Evolutionary conservation across 2,888 invertebrate species (phyloP).

Genomic region (Oscheius sp.): DNA sequence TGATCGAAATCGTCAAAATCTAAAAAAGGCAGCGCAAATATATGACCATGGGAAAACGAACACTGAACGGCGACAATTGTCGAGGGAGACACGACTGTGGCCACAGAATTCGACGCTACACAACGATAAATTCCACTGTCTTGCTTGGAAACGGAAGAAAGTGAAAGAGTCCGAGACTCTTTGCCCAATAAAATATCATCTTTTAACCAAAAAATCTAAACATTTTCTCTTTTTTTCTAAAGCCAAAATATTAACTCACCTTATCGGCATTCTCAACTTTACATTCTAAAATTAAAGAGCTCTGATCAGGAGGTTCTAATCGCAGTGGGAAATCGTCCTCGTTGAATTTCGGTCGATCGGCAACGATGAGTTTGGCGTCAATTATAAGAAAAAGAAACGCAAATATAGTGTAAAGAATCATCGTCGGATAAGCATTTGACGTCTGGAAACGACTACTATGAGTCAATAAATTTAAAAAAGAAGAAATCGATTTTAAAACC

Average conservation of each 20-base stretch:
- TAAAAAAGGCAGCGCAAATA: not conserved
- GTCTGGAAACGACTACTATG: not conserved
- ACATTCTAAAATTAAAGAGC: slow-evolving; percentile 10
- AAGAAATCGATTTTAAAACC: slow-evolving; percentile 7
- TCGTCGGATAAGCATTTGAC: not conserved
- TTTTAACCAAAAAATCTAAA: slow-evolving; percentile 38
- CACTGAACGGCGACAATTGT: slow-evolving; percentile 4
- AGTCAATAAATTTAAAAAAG: slow-evolving; percentile 5
- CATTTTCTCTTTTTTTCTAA: not conserved
- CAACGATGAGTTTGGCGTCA: slow-evolving; percentile 17
- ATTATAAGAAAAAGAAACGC: not conserved
- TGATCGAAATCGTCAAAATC: slow-evolving; percentile 32
- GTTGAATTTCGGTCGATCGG: slow-evolving; percentile 17
- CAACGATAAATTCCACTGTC: slow-evolving; percentile 81
- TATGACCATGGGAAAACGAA: not conserved
- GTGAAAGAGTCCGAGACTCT: slow-evolving; percentile 26
- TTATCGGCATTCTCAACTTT: slow-evolving; percentile 20
- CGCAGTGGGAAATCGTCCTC: not conserved
- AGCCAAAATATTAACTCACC: not conserved
- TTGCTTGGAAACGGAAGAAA: slow-evolving; percentile 33
- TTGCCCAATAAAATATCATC: slow-evolving; percentile 3
- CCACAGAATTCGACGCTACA: slow-evolving; percentile 19
- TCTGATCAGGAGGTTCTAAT: slow-evolving; percentile 4
- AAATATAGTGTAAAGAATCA: slow-evolving; percentile 10
- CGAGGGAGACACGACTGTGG: slow-evolving; percentile 11